Evolutionary conservation across 2,113 vertebrate species (phyloP).

Genomic region (Calyptommatus sinebrachiatus): DNA sequence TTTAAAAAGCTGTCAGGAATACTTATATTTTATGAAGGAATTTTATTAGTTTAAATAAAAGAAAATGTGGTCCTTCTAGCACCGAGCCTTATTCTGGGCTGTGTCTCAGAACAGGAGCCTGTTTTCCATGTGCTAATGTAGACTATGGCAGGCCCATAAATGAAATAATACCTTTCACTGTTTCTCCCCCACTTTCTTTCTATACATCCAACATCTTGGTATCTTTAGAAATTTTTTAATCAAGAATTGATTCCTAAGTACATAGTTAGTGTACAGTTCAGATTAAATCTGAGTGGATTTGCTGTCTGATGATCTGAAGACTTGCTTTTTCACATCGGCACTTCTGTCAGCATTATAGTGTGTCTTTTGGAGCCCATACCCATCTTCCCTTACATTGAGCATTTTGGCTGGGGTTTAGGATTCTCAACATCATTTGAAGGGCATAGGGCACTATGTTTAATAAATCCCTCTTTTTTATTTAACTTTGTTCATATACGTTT

Average conservation of each 20-base stretch:
- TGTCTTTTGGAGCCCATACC: too few species aligned
- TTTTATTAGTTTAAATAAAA: background rate
- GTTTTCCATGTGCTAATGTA: too few species aligned
- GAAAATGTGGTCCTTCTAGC: background rate
- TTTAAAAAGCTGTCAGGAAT: background rate
- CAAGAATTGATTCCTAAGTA: background rate
- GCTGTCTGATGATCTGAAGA: background rate
- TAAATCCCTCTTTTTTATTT: background rate
- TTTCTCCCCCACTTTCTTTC: too few species aligned
- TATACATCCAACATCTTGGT: too few species aligned
- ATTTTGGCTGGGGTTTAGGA: background rate
- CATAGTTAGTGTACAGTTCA: background rate
- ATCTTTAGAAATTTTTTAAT: too few species aligned
- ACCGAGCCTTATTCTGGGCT: too few species aligned
- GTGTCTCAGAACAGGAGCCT: too few species aligned
- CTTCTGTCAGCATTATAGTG: background rate
- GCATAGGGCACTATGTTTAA: background rate
- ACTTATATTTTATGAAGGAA: background rate
- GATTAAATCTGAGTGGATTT: background rate
- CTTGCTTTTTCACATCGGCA: background rate
- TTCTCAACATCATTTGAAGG: background rate
- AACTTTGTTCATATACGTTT: background rate
- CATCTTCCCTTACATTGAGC: background rate
- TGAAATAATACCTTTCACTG: too few species aligned
- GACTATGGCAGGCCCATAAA: too few species aligned